Conservation (phyloP, 1,140 invertebrate genomes). For the Rhizoglyphus robini region DNA sequence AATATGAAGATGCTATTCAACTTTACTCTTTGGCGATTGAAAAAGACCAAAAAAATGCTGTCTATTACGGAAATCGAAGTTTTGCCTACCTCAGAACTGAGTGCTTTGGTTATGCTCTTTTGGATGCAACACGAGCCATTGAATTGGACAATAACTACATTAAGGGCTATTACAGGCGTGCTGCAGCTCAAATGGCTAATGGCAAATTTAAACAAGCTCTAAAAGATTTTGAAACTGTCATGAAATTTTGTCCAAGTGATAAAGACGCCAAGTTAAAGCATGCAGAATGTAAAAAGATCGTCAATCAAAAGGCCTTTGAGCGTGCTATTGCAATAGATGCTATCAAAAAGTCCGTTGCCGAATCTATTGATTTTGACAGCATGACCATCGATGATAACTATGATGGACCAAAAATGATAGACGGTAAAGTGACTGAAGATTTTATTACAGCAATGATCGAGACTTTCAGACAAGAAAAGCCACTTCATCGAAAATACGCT, state of each 20-base stretch:
- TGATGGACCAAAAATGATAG: slow-evolving; percentile 71
- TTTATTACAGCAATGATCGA: slow-evolving; percentile 67
- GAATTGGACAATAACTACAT: slow-evolving; percentile 74
- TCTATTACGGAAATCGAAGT: slow-evolving; percentile 85
- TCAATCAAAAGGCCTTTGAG: slow-evolving; percentile 85
- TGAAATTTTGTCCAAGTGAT: slow-evolving; percentile 76
- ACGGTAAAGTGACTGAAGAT: slow-evolving; percentile 55
- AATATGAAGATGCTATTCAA: slow-evolving; percentile 59
- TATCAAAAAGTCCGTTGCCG: slow-evolving; percentile 65
- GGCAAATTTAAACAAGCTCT: slow-evolving; percentile 93
- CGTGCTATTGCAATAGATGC: slow-evolving; percentile 92
- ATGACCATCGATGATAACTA: slow-evolving; percentile 94
- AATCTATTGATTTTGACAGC: slow-evolving; percentile 68
- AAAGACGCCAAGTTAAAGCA: slow-evolving; percentile 87
- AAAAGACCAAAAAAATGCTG: slow-evolving; percentile 65
- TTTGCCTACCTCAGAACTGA: slow-evolving; percentile 74
- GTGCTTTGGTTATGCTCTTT: slow-evolving; percentile 61
- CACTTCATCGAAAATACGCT: slow-evolving; percentile 90
- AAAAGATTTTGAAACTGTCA: slow-evolving; percentile 89
- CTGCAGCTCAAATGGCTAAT: slow-evolving; percentile 88
- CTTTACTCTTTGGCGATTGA: slow-evolving; percentile 71
- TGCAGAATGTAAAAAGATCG: slow-evolving; percentile 88
- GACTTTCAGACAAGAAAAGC: slow-evolving; percentile 79
- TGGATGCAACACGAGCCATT: slow-evolving; percentile 75
- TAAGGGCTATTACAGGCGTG: slow-evolving; percentile 81